Evolutionary conservation across 1,140 invertebrate genomes (phyloP).

Genomic region (Penaeus vannamei): DNA sequence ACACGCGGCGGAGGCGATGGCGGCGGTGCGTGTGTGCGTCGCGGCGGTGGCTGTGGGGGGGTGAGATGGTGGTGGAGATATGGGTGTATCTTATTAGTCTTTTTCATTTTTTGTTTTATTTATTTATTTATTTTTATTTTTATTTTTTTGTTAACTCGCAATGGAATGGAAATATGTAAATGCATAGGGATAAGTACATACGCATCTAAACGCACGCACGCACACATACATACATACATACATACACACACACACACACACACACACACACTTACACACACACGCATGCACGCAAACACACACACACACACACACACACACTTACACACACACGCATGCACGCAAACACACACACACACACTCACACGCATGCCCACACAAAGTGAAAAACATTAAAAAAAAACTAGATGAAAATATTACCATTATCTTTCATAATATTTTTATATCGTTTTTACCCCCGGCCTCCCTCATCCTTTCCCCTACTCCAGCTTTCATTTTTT

Average conservation of each 20-base stretch:
- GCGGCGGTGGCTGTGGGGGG: too few relatives aligned
- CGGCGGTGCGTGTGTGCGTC: background rate
- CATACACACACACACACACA: background rate
- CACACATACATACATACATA: background rate
- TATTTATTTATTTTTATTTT: background rate
- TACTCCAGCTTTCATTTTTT: too few relatives aligned
- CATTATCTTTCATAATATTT: background rate
- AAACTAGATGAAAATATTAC: background rate
- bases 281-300: too few relatives aligned
- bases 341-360: too few relatives aligned
- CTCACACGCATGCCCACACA: background rate
- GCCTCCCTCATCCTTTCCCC: too few relatives aligned
- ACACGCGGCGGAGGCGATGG: background rate
- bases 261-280: too few relatives aligned
- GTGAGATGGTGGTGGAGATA: too few relatives aligned
- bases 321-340: too few relatives aligned
- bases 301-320: too few relatives aligned
- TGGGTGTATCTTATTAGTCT: too few relatives aligned
- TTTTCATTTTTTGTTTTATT: background rate
- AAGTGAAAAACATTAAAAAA: background rate
- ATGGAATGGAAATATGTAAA: background rate
- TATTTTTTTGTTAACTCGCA: background rate
- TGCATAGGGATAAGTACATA: background rate
- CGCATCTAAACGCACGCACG: background rate
- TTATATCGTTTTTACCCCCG: too few relatives aligned